Evolutionary conservation across 2,888 invertebrate genomes (phyloP).

Genomic region (Drosophila helvetica): DNA sequence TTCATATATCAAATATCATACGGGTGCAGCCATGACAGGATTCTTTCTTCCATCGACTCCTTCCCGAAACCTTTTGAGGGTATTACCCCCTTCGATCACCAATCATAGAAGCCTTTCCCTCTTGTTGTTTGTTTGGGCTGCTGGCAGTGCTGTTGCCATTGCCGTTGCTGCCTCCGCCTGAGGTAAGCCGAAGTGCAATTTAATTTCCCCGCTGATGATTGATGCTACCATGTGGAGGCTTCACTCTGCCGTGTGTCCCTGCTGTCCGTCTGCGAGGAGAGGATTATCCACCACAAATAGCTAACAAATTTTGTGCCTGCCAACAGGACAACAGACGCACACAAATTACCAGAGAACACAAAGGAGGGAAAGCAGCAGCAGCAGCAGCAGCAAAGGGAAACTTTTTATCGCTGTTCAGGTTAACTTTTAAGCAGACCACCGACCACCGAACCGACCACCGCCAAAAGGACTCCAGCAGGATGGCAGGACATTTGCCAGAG

Average conservation of each 20-base stretch:
- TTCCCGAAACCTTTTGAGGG: neutral
- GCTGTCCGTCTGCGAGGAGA: conserved; percentile 10
- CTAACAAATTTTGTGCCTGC: conserved; percentile 55
- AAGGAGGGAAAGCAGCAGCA: conserved; percentile 3
- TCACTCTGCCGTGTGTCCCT: conserved; percentile 16
- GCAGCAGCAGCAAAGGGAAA: conserved; percentile 25
- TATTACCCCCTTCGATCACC: neutral
- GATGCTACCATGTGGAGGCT: conserved; percentile 29
- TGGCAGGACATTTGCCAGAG: conserved; percentile 61
- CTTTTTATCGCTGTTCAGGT: conserved; percentile 60
- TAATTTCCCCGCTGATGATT: conserved; percentile 46
- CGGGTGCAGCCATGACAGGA: neutral
- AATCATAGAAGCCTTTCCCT: neutral
- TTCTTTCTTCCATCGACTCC: neutral
- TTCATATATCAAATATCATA: too few species aligned
- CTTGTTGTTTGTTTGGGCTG: neutral
- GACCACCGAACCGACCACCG: neutral
- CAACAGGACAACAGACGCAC: conserved; percentile 23
- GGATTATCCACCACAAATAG: conserved; percentile 56
- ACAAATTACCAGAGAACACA: conserved; percentile 46
- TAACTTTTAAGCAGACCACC: conserved; percentile 37
- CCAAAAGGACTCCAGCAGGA: conserved; percentile 47
- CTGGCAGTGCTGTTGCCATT: neutral
- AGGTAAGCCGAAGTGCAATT: conserved; percentile 38
- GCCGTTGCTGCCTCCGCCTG: conserved; percentile 15